Percentiles rank a stretch among this genome's conserved stretches.
Conservation (phyloP, 2,113 vertebrate species). For the Dipodomys ordii region DNA sequence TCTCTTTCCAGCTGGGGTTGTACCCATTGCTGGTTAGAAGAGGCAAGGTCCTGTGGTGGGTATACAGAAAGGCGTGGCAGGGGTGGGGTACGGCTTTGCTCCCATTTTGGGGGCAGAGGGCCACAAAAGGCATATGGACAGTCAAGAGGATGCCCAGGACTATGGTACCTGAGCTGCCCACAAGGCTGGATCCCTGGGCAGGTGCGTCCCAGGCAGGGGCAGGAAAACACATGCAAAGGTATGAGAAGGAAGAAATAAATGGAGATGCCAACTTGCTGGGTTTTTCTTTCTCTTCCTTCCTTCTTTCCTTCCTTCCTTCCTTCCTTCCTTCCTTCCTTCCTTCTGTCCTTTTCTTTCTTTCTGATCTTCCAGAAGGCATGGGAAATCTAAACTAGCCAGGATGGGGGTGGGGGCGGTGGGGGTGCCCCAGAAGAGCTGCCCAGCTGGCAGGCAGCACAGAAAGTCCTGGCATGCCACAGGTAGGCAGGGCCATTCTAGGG, state of each 20-base stretch:
- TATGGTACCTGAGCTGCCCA: slow-evolving; percentile 40
- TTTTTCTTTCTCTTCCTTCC: too few relatives aligned
- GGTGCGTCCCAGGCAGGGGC: slow-evolving; percentile 38
- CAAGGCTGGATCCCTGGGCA: slow-evolving; percentile 57
- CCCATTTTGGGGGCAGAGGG: slow-evolving; percentile 75
- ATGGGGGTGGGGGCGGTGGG: background rate
- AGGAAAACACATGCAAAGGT: slow-evolving; percentile 13
- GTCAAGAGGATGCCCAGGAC: slow-evolving; percentile 87
- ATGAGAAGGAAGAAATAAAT: background rate
- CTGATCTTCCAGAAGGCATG: background rate
- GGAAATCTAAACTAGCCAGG: background rate
- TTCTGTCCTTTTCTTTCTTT: too few relatives aligned
- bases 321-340: too few relatives aligned
- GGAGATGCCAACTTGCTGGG: background rate
- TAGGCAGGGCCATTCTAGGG: background rate
- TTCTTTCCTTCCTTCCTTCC: too few relatives aligned
- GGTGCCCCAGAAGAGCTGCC: background rate
- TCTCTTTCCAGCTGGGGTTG: background rate
- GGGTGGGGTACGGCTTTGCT: slow-evolving; percentile 89
- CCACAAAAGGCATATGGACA: slow-evolving; percentile 67
- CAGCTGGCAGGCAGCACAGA: background rate
- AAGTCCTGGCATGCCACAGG: slow-evolving; percentile 28
- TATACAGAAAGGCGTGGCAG: slow-evolving; percentile 87
- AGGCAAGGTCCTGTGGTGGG: slow-evolving; percentile 85
- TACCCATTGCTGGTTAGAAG: background rate